A percentile compares a stretch with the other conserved stretches of the same genome.
These are phyloP conservation scores for Stenolophus ochropezus DNA, from an alignment of 2,888 invertebrate species.

Conservation along the genomic window DNA sequence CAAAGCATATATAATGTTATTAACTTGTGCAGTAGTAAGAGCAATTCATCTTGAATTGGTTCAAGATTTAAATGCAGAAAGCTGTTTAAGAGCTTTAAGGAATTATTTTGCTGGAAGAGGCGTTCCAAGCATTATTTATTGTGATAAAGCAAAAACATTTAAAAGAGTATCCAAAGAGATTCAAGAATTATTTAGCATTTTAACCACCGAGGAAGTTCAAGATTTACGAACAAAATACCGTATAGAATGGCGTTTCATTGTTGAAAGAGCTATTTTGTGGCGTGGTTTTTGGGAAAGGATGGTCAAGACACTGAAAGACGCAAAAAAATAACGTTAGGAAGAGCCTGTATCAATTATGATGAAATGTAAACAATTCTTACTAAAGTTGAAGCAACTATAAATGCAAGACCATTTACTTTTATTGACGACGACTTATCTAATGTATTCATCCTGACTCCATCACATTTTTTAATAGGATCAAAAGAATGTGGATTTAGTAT, in stretches of 20 bases:
- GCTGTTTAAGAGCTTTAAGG: slow-evolving; percentile 34
- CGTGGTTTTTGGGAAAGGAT: slow-evolving; percentile 46
- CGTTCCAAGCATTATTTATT: slow-evolving; percentile 30
- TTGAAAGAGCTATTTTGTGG: slow-evolving; percentile 55
- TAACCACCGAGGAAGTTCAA: slow-evolving; percentile 1
- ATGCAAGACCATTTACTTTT: slow-evolving; percentile 37
- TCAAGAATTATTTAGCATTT: slow-evolving; percentile 8
- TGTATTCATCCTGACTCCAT: slow-evolving; percentile 5
- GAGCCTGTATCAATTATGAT: slow-evolving; percentile 1
- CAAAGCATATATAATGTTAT: slow-evolving; percentile 5
- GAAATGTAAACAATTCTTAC: slow-evolving; percentile 19
- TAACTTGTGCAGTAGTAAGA: slow-evolving; percentile 26
- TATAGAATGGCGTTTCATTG: slow-evolving; percentile 58
- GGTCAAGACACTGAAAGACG: background rate
- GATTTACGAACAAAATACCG: background rate
- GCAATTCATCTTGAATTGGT: slow-evolving; percentile 48
- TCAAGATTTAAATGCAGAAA: slow-evolving; percentile 23
- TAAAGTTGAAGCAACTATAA: slow-evolving; percentile 11
- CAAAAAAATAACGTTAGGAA: slow-evolving; percentile 9
- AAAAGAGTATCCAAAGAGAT: slow-evolving; percentile 36
- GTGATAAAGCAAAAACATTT: slow-evolving; percentile 59
- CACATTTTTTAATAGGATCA: slow-evolving; percentile 15
- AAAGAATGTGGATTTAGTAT: background rate
- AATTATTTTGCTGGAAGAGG: slow-evolving; percentile 44
- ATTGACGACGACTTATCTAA: background rate